A percentile compares a stretch with the other conserved stretches of the same genome.
Evolutionary conservation across 2,888 invertebrate species (phyloP).

Genomic region (Barypeithes pellucidus): DNA sequence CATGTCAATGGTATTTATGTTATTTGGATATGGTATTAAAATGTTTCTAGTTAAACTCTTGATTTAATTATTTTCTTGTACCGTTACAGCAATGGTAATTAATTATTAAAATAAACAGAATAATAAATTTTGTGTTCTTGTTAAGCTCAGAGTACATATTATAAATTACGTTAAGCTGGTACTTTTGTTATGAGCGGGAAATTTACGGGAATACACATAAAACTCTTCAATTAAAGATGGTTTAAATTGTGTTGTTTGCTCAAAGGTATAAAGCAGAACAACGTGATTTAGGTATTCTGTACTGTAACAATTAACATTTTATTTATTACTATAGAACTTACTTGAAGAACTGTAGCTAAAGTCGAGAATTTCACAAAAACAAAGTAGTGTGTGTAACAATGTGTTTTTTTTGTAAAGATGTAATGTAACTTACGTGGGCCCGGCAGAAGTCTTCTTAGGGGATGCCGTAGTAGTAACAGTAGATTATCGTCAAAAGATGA

Average conservation of each 20-base stretch:
- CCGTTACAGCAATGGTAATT: constrained; percentile 53
- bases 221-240: constrained; percentile 50
- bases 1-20: constrained; percentile 5
- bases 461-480: too few relatives aligned
- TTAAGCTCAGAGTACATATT: constrained; percentile 51
- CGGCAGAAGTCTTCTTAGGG: too few relatives aligned
- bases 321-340: too few relatives aligned
- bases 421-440: too few relatives aligned
- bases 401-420: too few relatives aligned
- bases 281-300: background rate
- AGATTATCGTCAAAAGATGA: too few relatives aligned
- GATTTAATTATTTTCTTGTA: constrained; percentile 53
- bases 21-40: constrained; percentile 44
- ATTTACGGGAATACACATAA: constrained; percentile 50
- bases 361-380: too few relatives aligned
- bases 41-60: constrained; percentile 47
- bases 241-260: constrained; percentile 39
- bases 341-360: too few relatives aligned
- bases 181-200: constrained; percentile 47
- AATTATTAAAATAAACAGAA: constrained; percentile 55
- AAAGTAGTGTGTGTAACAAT: too few relatives aligned
- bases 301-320: background rate
- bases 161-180: constrained; percentile 52
- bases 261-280: constrained; percentile 28
- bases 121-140: constrained; percentile 54